A percentile compares a stretch with the other conserved stretches of the same genome.
phyloP scores from a whole-genome alignment of 2,113 vertebrate species.

The Anguilla japonica region DNA sequence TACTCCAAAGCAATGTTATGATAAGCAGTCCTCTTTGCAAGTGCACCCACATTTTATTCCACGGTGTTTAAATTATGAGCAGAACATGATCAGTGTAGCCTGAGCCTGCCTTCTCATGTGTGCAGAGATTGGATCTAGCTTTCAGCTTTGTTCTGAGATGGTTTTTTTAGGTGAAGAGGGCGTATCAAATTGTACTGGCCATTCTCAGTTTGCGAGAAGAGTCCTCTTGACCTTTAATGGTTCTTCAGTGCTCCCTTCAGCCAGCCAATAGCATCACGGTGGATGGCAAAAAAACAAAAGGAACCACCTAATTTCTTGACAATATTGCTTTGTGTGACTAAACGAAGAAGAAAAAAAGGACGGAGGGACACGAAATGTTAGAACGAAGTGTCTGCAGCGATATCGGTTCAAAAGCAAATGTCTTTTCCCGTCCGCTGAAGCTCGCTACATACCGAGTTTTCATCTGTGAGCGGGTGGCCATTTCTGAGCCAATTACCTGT shows the following conservation, averaged over 20 bases:
- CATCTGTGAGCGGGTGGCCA: slow-evolving; percentile 23
- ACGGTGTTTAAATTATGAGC: too few species aligned
- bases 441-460: slow-evolving; percentile 21
- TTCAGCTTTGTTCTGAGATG: neutral
- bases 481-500: slow-evolving; percentile 44
- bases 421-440: slow-evolving; percentile 31
- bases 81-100: neutral
- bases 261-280: neutral
- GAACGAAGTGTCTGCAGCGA: slow-evolving; percentile 18
- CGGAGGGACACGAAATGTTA: neutral
- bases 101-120: neutral
- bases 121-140: neutral
- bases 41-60: neutral
- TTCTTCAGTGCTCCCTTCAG: neutral
- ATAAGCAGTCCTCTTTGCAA: neutral
- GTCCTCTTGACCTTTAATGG: neutral
- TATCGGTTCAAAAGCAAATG: slow-evolving; percentile 31
- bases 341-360: slow-evolving; percentile 4
- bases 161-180: neutral
- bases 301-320: slow-evolving; percentile 4
- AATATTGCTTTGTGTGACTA: slow-evolving; percentile 4
- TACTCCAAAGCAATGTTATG: neutral
- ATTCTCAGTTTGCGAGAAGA: neutral
- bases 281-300: neutral
- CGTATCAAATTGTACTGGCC: neutral